phyloP scores from a whole-genome alignment of 2,797 vertebrate genomes.

The Cephalopachus bancanus region DNA sequence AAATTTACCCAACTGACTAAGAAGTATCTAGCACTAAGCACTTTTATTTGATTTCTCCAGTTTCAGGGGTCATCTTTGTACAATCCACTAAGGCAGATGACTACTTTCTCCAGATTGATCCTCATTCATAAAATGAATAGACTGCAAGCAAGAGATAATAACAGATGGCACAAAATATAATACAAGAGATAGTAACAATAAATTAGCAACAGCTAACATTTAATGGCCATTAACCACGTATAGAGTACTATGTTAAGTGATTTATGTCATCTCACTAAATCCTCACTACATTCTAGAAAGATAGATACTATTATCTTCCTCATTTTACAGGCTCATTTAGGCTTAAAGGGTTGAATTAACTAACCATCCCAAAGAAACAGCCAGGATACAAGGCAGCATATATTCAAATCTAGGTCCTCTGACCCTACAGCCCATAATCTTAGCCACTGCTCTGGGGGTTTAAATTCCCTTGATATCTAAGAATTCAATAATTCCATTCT shows the following conservation, averaged over 20 bases:
- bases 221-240: neutral
- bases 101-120: neutral
- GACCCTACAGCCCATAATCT: neutral
- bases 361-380: neutral
- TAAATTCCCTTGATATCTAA: slow-evolving; percentile 36
- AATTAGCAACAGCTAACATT: slow-evolving; percentile 19
- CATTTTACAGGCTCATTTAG: neutral
- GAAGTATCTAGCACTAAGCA: neutral
- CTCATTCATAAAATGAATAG: slow-evolving; percentile 14
- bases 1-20: neutral
- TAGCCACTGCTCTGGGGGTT: neutral
- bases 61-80: neutral
- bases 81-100: neutral
- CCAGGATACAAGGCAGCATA: neutral
- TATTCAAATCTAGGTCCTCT: slow-evolving; percentile 26
- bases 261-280: neutral
- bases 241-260: neutral
- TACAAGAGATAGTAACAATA: neutral
- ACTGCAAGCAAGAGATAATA: neutral
- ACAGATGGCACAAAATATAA: neutral
- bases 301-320: neutral
- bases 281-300: neutral
- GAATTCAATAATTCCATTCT: neutral
- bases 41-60: neutral
- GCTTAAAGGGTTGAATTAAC: neutral